These are phyloP conservation scores for Cyrtonyx montezumae DNA, from an alignment of 2,113 vertebrate species.

Conservation along the genomic window DNA sequence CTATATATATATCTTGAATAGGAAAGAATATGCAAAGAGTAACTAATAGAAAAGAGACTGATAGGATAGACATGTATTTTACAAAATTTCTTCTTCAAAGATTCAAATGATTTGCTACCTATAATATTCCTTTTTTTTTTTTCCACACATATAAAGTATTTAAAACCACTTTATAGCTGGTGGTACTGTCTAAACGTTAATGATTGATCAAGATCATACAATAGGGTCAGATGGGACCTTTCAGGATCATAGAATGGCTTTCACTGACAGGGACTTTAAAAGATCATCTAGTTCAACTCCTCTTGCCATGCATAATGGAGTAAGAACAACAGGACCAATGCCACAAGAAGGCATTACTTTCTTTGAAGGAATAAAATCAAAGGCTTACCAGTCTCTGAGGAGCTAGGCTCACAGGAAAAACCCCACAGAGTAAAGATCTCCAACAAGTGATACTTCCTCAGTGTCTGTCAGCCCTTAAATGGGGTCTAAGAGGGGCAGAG, in stretches of 20 bases:
- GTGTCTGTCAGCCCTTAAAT: no score
- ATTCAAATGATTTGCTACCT: background rate
- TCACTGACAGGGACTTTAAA: background rate
- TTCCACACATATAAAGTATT: fast-evolving
- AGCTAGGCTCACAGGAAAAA: no score
- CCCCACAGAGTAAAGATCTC: no score
- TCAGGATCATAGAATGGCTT: background rate
- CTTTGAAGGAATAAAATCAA: no score
- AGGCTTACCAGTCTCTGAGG: no score
- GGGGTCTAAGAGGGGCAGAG: no score
- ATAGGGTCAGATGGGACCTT: background rate
- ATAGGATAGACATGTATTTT: background rate
- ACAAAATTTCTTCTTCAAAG: background rate
- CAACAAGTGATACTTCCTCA: no score
- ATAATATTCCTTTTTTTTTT: background rate
- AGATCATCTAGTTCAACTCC: background rate
- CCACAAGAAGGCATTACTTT: no score
- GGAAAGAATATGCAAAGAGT: background rate
- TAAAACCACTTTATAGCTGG: background rate
- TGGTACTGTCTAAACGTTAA: background rate
- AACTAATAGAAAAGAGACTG: background rate
- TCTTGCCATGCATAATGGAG: background rate
- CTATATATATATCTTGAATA: background rate
- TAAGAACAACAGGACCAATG: no score
- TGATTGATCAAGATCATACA: background rate